Base-by-base conservation (phyloP, 30 jellyfish, hydroid and myxozoan species). In the Nemopilema nomurai region DNA sequence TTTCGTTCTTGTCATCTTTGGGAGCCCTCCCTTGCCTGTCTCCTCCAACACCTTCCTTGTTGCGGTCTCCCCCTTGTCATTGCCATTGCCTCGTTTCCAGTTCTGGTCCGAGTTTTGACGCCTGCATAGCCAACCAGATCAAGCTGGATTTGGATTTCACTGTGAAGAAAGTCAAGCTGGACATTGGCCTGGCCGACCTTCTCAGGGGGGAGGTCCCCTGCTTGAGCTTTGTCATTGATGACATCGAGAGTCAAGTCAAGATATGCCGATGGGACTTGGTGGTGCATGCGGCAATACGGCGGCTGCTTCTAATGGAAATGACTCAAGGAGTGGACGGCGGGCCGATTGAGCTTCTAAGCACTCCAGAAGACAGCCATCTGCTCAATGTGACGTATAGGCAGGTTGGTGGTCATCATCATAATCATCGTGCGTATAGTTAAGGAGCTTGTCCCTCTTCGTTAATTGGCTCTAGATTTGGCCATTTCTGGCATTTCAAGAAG, bases 51-150 rank as follows among this genome's bases (percentile, higher is more conserved):
- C n/a, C n/a, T n/a, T n/a, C n/a, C n/a, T n/a, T n/a, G n/a, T n/a
- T n/a, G n/a, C n/a, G n/a, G n/a, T n/a, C n/a, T n/a, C n/a, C n/a
- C n/a, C n/a, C n/a, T n/a, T n/a, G n/a, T n/a, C n/a, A n/a, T n/a
- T n/a, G n/a, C n/a, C n/a, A n/a, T n/a, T n/a, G n/a, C n/a, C n/a
- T 41, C 57, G 57, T 41, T 41, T 41, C 13, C 57, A 83, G 92
- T 28, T 51, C 86, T 71, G 92, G 86, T 30, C 99, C 96, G 8
- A 49, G 50, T 0, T 89, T 94, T 29, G 84, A 76, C 82, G 90
- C 95, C 13, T 89, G 90, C 49, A 85, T 89, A n/a, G 99, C 99
- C 18, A 94, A 94, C 76, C 99, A 94, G 72, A 94, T 94, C 31
- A 94, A 88, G 76, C 78, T 94, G 51, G 99, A 94, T 24, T 64